Percentiles rank a stretch among this genome's conserved stretches.
Evolutionary conservation across 2,888 invertebrate genomes (phyloP).

Genomic region (Kryphioiulus occultus): DNA sequence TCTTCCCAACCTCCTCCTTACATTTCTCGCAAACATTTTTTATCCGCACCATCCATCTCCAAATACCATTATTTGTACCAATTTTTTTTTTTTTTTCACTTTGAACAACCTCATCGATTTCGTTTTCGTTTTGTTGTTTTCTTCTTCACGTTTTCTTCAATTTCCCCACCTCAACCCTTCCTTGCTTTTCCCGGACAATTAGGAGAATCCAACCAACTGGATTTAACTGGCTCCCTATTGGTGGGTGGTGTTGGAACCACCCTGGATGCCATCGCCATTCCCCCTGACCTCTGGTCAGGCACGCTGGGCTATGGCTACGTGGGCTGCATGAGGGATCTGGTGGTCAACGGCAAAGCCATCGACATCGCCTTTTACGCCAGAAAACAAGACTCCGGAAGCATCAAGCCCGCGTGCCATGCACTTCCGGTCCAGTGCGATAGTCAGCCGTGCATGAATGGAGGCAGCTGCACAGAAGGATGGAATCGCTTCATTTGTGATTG

Average conservation of each 20-base stretch:
- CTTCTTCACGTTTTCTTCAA: not conserved
- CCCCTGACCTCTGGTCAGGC: conserved; percentile 89
- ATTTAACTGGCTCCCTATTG: conserved; percentile 85
- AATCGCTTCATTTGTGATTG: conserved; percentile 94
- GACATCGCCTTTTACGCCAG: conserved; percentile 88
- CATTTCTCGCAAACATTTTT: not conserved
- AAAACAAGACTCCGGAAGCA: conserved; percentile 89
- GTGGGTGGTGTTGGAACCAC: conserved; percentile 82
- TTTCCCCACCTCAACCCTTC: not conserved
- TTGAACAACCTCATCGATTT: not conserved
- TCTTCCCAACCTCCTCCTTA: not conserved
- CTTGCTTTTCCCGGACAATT: conserved; percentile 54
- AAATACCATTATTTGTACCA: not conserved
- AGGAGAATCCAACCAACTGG: conserved; percentile 87
- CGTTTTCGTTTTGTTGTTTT: not conserved
- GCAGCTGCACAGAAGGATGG: conserved; percentile 92
- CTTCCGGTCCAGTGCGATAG: conserved; percentile 66
- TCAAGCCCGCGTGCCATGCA: conserved; percentile 86
- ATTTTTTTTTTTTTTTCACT: not conserved
- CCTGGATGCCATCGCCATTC: conserved; percentile 76
- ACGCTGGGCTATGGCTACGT: conserved; percentile 89
- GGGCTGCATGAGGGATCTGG: conserved; percentile 89
- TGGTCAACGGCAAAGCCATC: conserved; percentile 84
- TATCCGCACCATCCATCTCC: not conserved
- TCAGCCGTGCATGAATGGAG: conserved; percentile 88